These are phyloP conservation scores for Penelope pileata DNA, from an alignment of 2,113 vertebrate genomes.

Conservation along the genomic window DNA sequence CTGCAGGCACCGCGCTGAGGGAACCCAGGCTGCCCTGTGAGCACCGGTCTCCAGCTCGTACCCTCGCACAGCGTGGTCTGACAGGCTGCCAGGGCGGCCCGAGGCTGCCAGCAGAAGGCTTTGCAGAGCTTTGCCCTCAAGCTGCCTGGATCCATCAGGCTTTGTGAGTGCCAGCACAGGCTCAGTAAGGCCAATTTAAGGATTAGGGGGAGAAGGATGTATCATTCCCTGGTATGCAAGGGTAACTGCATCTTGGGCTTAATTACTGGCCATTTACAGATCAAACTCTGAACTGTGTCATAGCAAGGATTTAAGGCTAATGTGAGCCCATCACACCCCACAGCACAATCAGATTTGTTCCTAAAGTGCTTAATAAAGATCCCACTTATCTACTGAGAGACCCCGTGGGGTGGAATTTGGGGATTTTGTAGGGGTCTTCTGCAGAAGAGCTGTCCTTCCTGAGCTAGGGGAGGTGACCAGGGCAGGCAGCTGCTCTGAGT, in stretches of 20 bases:
- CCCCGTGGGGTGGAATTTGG: neutral
- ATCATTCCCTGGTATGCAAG: neutral
- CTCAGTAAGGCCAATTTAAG: neutral
- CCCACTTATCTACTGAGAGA: neutral
- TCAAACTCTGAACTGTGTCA: rapidly evolving
- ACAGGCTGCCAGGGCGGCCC: neutral
- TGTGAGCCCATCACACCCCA: neutral
- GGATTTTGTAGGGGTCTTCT: neutral
- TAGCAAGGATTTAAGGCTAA: neutral
- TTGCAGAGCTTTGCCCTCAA: neutral
- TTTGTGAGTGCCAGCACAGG: neutral
- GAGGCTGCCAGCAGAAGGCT: neutral
- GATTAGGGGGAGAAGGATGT: neutral
- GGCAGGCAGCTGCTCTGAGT: neutral
- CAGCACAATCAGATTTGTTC: neutral
- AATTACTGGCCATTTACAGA: neutral
- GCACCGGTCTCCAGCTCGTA: neutral
- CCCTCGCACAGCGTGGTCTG: rapidly evolving
- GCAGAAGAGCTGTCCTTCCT: neutral
- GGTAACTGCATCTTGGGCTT: neutral
- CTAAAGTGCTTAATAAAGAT: neutral
- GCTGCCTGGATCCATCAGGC: neutral
- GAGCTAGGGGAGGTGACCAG: neutral
- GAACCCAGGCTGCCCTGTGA: neutral
- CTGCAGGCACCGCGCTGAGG: neutral